Evolutionary conservation across 2,113 vertebrate genomes (phyloP).

Genomic region (Otis tarda): DNA sequence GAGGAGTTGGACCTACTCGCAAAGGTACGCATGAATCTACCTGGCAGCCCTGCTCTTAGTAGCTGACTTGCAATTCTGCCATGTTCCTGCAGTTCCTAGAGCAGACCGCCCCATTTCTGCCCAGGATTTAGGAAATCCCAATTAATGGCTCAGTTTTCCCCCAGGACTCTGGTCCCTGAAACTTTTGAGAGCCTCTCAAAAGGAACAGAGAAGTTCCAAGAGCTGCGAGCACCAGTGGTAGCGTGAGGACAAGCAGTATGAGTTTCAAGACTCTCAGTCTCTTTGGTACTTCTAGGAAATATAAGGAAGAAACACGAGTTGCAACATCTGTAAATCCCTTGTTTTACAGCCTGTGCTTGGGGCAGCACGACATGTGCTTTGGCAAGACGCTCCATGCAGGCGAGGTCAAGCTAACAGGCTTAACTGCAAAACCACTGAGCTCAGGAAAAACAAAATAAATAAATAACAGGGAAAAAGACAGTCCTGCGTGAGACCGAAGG

Average conservation of each 20-base stretch:
- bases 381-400: constrained; percentile 37
- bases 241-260: background rate
- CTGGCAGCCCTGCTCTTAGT: background rate
- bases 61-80: background rate
- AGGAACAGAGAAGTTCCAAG: background rate
- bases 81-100: background rate
- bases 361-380: constrained; percentile 65
- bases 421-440: constrained; percentile 51
- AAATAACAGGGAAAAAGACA: background rate
- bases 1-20: background rate
- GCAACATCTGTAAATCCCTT: constrained; percentile 58
- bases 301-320: constrained; percentile 4
- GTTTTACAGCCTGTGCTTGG: constrained; percentile 20
- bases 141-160: background rate
- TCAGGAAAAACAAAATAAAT: constrained; percentile 9
- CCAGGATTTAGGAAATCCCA: background rate
- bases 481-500: background rate
- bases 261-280: background rate
- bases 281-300: constrained; percentile 38
- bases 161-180: background rate
- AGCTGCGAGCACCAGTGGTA: background rate
- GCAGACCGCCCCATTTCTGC: background rate
- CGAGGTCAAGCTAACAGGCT: constrained; percentile 18
- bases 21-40: background rate
- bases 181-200: background rate